These are phyloP conservation scores for Meliscaeva auricollis DNA, from an alignment of 2,888 invertebrate species.

Conservation along the genomic window DNA sequence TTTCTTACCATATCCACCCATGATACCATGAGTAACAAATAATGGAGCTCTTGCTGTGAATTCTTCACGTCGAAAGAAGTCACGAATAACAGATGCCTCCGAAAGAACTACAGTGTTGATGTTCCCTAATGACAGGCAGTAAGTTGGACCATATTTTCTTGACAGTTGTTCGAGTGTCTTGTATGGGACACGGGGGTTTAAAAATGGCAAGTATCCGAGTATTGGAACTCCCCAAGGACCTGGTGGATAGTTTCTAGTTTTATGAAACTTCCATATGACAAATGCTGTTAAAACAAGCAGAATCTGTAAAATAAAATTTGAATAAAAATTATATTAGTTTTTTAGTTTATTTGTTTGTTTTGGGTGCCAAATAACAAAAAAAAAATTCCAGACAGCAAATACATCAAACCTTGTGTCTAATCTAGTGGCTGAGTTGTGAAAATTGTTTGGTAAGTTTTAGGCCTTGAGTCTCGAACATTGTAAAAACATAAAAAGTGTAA, in stretches of 20 bases:
- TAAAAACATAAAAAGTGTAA: too few species aligned
- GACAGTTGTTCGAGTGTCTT: conserved; percentile 88
- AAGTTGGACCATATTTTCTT: conserved; percentile 90
- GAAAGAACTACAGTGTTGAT: conserved; percentile 91
- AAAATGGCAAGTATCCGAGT: conserved; percentile 91
- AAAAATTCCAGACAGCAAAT: too few species aligned
- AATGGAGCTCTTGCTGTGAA: conserved; percentile 91
- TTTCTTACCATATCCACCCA: conserved; percentile 93
- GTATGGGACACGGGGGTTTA: conserved; percentile 89
- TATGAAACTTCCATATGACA: conserved; percentile 56
- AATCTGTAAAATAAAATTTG: conserved; percentile 19
- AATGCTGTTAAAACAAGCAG: conserved; percentile 42
- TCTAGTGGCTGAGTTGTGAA: too few species aligned
- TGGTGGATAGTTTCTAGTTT: conserved; percentile 85
- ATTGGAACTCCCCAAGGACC: conserved; percentile 92
- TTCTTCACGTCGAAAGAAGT: conserved; percentile 89
- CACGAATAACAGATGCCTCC: conserved; percentile 89
- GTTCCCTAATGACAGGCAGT: conserved; percentile 90
- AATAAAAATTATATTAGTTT: too few species aligned
- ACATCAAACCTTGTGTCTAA: too few species aligned
- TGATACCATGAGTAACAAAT: conserved; percentile 93
- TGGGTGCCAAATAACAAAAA: too few species aligned
- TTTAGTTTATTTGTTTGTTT: too few species aligned
- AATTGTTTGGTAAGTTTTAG: too few species aligned
- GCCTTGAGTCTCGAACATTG: too few species aligned